A percentile compares a stretch with the other conserved stretches of the same genome.
phyloP scores from a whole-genome alignment of 1,140 invertebrate species.

The Ctenoplectra terminalis region DNA sequence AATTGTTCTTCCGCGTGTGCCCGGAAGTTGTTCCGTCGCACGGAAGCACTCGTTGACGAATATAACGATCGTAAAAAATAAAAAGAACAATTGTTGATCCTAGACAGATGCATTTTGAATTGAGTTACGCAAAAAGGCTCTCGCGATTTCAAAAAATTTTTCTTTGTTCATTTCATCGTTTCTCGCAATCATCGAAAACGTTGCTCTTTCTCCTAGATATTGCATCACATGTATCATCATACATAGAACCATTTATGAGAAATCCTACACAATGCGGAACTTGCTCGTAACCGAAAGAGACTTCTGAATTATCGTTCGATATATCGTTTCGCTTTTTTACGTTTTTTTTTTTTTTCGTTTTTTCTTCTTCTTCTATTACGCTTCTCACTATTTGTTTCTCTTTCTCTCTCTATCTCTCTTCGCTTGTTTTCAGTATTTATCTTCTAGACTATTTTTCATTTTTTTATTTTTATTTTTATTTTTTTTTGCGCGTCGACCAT shows the following conservation, averaged over 20 bases:
- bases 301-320: conserved; percentile 67
- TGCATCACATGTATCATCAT: conserved; percentile 64
- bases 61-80: conserved; percentile 40
- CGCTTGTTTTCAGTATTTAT: conserved; percentile 31
- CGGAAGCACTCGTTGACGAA: conserved; percentile 67
- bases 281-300: conserved; percentile 82
- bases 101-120: conserved; percentile 45
- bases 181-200: conserved; percentile 69
- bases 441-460: conserved; percentile 22
- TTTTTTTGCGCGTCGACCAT: conserved; percentile 56
- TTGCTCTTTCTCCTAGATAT: conserved; percentile 59
- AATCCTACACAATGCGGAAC: conserved; percentile 81
- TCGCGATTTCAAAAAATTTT: conserved; percentile 63
- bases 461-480: conserved; percentile 29
- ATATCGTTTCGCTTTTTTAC: conserved; percentile 51
- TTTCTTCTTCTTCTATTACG: conserved; percentile 35
- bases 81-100: conserved; percentile 31
- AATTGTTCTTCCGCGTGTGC: conserved; percentile 62
- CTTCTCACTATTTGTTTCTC: conserved; percentile 3
- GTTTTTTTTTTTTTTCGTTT: conserved; percentile 18
- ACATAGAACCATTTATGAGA: conserved; percentile 63
- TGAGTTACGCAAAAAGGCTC: conserved; percentile 63
- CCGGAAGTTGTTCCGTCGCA: conserved; percentile 60
- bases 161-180: conserved; percentile 59
- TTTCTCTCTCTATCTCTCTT: conserved; percentile 10